Conservation (phyloP, 1,140 invertebrate genomes). For the Ooceraea biroi region DNA sequence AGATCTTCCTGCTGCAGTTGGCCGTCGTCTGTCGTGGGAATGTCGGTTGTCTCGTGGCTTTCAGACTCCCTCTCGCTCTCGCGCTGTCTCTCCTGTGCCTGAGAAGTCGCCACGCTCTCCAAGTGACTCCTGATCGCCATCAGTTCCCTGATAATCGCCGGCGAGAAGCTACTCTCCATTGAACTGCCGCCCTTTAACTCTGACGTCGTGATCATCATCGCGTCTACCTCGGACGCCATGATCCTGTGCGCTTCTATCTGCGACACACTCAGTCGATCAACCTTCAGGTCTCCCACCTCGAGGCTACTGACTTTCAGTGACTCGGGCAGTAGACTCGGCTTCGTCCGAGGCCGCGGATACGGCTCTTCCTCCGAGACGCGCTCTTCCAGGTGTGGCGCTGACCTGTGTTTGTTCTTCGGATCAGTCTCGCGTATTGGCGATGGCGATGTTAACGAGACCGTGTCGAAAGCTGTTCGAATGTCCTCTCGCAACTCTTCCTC, state of each 20-base stretch:
- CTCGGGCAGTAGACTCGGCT: slow-evolving; percentile 78
- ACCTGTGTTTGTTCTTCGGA: slow-evolving; percentile 47
- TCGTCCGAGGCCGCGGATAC: slow-evolving; percentile 56
- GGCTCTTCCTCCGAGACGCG: slow-evolving; percentile 14
- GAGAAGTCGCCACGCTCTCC: slow-evolving; percentile 70
- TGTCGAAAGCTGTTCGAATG: slow-evolving; percentile 44
- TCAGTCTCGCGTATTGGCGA: slow-evolving; percentile 52
- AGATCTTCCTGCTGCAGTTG: background rate
- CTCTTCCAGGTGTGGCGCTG: slow-evolving; percentile 59
- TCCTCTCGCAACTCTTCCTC: background rate
- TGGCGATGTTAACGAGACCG: slow-evolving; percentile 52
- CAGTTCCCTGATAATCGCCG: slow-evolving; percentile 81
- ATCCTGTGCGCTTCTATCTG: slow-evolving; percentile 92
- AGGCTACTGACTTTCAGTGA: slow-evolving; percentile 86
- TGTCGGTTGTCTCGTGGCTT: slow-evolving; percentile 46
- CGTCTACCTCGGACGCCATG: slow-evolving; percentile 92
- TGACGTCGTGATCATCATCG: slow-evolving; percentile 89
- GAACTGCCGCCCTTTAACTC: slow-evolving; percentile 85
- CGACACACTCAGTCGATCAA: slow-evolving; percentile 91
- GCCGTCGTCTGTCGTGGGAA: slow-evolving; percentile 30
- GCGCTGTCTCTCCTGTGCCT: slow-evolving; percentile 26
- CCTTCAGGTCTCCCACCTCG: slow-evolving; percentile 91
- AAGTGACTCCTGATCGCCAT: slow-evolving; percentile 84
- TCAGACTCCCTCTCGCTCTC: slow-evolving; percentile 28
- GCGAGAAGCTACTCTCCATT: slow-evolving; percentile 75